Evolutionary conservation across 2,888 invertebrate genomes (phyloP).

Genomic region (Drosophila demipolita): DNA sequence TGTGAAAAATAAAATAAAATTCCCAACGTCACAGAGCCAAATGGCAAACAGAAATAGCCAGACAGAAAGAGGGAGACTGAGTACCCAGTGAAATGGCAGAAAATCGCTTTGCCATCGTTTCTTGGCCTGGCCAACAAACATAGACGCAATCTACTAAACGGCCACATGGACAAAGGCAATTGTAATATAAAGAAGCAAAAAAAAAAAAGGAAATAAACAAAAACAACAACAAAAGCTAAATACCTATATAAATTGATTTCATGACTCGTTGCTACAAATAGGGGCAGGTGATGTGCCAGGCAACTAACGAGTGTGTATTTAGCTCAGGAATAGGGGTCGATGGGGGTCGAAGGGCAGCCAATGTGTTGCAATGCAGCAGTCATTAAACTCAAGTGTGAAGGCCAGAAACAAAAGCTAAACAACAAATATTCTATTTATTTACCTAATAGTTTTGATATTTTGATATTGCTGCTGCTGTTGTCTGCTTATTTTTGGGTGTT

Average conservation of each 20-base stretch:
- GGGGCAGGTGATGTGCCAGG: slow-evolving; percentile 26
- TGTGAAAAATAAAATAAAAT: slow-evolving; percentile 25
- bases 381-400: slow-evolving; percentile 46
- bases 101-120: slow-evolving; percentile 36
- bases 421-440: slow-evolving; percentile 1
- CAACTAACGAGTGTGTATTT: slow-evolving; percentile 14
- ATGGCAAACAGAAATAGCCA: slow-evolving; percentile 40
- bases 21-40: slow-evolving; percentile 17
- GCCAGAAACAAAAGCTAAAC: slow-evolving; percentile 23
- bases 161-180: slow-evolving; percentile 37
- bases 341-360: slow-evolving; percentile 3
- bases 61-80: slow-evolving; percentile 31
- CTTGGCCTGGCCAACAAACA: slow-evolving; percentile 44
- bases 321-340: not conserved
- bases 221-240: slow-evolving; percentile 50
- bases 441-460: not conserved
- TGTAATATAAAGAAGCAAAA: slow-evolving; percentile 24
- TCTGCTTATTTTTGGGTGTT: not conserved
- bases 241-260: slow-evolving; percentile 72
- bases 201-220: slow-evolving; percentile 5
- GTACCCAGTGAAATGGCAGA: slow-evolving; percentile 55
- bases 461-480: not conserved
- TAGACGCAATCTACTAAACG: slow-evolving; percentile 12
- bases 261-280: slow-evolving; percentile 56
- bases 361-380: slow-evolving; percentile 43